Conservation (phyloP, 2,113 vertebrate species). For the Cyprinus carpio region DNA sequence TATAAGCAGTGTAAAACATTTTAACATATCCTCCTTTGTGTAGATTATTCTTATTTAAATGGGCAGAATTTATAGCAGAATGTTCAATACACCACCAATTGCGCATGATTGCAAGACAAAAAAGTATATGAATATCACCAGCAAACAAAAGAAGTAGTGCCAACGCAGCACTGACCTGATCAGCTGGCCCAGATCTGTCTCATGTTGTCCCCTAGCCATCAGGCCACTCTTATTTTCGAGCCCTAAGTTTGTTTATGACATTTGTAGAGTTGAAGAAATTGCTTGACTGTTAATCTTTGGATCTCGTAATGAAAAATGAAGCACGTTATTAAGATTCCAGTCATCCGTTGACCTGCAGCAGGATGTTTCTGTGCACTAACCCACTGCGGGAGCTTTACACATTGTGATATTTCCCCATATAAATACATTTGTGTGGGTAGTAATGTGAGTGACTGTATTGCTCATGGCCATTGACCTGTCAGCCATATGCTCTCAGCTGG, state of each 20-base stretch:
- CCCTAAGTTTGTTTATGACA: neutral
- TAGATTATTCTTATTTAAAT: neutral
- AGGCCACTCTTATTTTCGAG: neutral
- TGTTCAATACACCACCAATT: neutral
- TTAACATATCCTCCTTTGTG: neutral
- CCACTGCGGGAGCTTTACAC: conserved; percentile 13
- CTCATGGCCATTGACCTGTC: conserved; percentile 56
- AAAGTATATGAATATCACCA: neutral
- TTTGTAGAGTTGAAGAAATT: neutral
- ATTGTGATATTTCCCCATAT: neutral
- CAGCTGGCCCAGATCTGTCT: neutral
- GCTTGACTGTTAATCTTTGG: neutral
- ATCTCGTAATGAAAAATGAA: neutral
- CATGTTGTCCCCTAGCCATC: neutral
- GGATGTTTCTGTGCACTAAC: neutral
- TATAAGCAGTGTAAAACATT: neutral
- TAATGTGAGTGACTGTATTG: conserved; percentile 25
- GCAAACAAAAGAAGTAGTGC: neutral
- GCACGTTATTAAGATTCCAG: neutral
- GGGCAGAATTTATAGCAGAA: neutral
- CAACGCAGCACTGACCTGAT: neutral
- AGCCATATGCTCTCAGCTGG: conserved; percentile 73
- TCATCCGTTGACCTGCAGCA: neutral
- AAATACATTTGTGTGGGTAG: conserved; percentile 28
- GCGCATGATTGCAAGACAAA: neutral